Evolutionary conservation across 2,113 vertebrate species (phyloP).

Genomic region (Xiphophorus couchianus): DNA sequence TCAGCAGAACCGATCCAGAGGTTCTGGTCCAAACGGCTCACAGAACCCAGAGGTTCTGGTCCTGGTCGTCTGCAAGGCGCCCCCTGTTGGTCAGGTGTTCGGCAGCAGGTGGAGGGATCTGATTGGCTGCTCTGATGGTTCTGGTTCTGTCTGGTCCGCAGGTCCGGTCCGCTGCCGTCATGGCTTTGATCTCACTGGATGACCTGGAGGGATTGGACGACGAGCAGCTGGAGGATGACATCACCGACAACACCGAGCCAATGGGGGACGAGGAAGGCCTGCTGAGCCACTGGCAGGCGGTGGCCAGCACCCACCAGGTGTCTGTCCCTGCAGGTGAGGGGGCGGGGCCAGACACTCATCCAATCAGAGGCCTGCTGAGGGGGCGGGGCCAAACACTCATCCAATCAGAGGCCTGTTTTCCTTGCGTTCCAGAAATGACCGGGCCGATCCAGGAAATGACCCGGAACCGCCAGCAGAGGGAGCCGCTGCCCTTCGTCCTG

Average conservation of each 20-base stretch:
- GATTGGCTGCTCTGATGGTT: no score
- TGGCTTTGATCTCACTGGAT: conserved; percentile 86
- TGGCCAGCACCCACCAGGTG: conserved; percentile 85
- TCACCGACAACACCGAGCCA: conserved; percentile 65
- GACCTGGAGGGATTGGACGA: conserved; percentile 83
- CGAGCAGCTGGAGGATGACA: conserved; percentile 71
- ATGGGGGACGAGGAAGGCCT: conserved; percentile 71
- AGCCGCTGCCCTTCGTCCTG: conserved; percentile 74
- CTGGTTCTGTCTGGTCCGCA: not conserved
- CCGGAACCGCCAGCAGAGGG: conserved; percentile 75
- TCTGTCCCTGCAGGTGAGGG: conserved; percentile 81
- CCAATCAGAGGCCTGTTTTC: not conserved
- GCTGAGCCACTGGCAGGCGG: conserved; percentile 82
- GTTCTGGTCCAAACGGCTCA: no score
- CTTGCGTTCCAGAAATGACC: conserved; percentile 79
- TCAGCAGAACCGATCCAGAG: no score
- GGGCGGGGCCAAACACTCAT: not conserved
- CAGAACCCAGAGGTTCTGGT: no score
- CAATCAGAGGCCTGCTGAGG: conserved; percentile 63
- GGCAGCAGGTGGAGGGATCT: no score
- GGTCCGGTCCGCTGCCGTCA: conserved; percentile 28
- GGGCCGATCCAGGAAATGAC: conserved; percentile 86
- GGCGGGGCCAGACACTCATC: not conserved
- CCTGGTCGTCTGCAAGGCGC: no score
- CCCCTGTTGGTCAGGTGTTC: no score